Evolutionary conservation across 2,888 invertebrate genomes (phyloP), one percentile per base, ranked within the genome.

Genomic region (Coronaproctus castanopsis): DNA sequence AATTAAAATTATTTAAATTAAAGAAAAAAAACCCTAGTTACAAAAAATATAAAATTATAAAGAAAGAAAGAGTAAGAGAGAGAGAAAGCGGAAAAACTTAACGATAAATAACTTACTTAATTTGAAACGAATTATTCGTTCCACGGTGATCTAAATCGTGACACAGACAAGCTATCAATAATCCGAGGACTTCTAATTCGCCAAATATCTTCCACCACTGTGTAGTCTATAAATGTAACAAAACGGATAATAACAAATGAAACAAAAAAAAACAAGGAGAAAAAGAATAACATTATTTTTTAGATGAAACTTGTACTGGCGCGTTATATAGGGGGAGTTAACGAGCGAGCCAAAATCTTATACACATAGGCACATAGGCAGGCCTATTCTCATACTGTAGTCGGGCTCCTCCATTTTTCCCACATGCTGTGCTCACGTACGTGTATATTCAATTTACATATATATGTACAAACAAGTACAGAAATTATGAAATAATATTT

Each of bases 61-160:
- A 3, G 23, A 54, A 59, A 55, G 14, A 5, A 24, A 23, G 53
- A 54, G 20, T 19, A 50, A 57, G 51, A 51, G 3, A 2, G 21
- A 36, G 21, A 23, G 3, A 58, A 21, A 18, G 18, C 21, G 21
- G 18, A 20, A n/a, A n/a, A n/a, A n/a, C n/a, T n/a, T n/a, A n/a
- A n/a, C n/a, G n/a, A n/a, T n/a, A n/a, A n/a, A n/a, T n/a, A 52
- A 57, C 63, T 77, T 72, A 92, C 92, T 92, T 93, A 68, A 90
- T 90, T 77, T 95, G 93, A 75, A 93, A 95, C 64, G 93, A 91
- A 76, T 95, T 95, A 74, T 95, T 95, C 67, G 93, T 95, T 71
- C 95, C 95, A 69, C 95, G 80, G 70, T 93, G 93, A 73, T 93
- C 93, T 67, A 93, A 79, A 73, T 93, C 93, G 72, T 95, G 95